phyloP scores from a whole-genome alignment of 2,113 vertebrate genomes.

The Hyla sarda region DNA sequence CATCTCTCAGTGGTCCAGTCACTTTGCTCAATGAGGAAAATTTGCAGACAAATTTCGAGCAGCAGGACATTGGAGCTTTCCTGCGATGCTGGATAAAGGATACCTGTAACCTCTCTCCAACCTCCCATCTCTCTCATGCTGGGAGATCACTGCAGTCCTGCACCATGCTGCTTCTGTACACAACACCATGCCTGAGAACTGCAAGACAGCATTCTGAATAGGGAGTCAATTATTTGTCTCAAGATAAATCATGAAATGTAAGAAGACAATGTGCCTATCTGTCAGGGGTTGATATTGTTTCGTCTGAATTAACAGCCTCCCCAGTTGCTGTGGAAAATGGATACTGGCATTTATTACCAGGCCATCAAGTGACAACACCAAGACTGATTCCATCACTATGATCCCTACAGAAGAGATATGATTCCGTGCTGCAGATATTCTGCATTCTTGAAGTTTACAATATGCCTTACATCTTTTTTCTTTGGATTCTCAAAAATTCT shows the following conservation, averaged over 20 bases:
- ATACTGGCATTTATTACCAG: background rate
- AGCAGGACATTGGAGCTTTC: slow-evolving; percentile 82
- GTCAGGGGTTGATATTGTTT: slow-evolving; percentile 55
- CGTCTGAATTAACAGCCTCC: slow-evolving; percentile 29
- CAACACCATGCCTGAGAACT: slow-evolving; percentile 25
- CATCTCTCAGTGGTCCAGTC: slow-evolving; percentile 79
- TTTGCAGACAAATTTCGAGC: slow-evolving; percentile 92
- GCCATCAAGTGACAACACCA: background rate
- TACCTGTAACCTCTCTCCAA: slow-evolving; percentile 82
- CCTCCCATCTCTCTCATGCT: slow-evolving; percentile 71
- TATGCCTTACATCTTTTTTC: background rate
- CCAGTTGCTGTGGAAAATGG: slow-evolving; percentile 7
- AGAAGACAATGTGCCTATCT: slow-evolving; percentile 66
- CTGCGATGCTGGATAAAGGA: slow-evolving; percentile 82
- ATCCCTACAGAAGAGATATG: no score
- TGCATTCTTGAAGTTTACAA: background rate
- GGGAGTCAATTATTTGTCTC: slow-evolving; percentile 66
- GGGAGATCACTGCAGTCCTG: slow-evolving; percentile 66
- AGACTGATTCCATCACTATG: background rate
- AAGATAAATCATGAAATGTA: background rate
- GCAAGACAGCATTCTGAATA: background rate
- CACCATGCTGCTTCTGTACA: slow-evolving; percentile 60
- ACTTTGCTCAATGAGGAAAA: slow-evolving; percentile 81
- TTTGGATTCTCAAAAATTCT: background rate
- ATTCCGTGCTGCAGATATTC: background rate